phyloP scores from a whole-genome alignment of 2,888 invertebrate species.

The Sinodicranocentrus sp. region DNA sequence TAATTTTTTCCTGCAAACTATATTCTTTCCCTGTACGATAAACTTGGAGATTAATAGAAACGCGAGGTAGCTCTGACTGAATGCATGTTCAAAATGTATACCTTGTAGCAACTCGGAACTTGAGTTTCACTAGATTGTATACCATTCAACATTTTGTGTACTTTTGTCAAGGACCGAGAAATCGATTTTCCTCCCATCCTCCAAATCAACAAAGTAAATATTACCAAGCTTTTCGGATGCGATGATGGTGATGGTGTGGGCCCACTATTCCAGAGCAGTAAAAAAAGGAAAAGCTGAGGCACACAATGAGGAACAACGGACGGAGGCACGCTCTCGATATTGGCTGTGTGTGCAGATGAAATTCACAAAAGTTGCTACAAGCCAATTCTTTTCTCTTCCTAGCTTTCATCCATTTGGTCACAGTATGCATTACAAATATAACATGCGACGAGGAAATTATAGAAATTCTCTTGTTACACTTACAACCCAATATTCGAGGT shows the following conservation, averaged over 20 bases:
- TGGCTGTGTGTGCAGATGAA: too few relatives aligned
- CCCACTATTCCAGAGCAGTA: background rate
- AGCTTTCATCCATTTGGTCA: too few relatives aligned
- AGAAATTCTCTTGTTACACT: background rate
- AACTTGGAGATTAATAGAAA: too few relatives aligned
- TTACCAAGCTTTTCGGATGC: slow-evolving; percentile 66
- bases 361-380: too few relatives aligned
- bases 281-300: background rate
- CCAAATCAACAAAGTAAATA: slow-evolving; percentile 77
- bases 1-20: background rate
- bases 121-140: slow-evolving; percentile 4
- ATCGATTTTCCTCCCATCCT: slow-evolving; percentile 77
- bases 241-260: slow-evolving; percentile 17
- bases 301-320: background rate
- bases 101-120: too few relatives aligned
- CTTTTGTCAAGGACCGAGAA: slow-evolving; percentile 76
- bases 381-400: too few relatives aligned
- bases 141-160: slow-evolving; percentile 50
- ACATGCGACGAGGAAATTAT: background rate
- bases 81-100: too few relatives aligned
- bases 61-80: too few relatives aligned
- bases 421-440: too few relatives aligned
- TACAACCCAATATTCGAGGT: background rate
- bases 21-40: too few relatives aligned
- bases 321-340: background rate